These are phyloP conservation scores for Sardinella longiceps DNA, from an alignment of 2,797 vertebrate genomes.

Conservation along the genomic window DNA sequence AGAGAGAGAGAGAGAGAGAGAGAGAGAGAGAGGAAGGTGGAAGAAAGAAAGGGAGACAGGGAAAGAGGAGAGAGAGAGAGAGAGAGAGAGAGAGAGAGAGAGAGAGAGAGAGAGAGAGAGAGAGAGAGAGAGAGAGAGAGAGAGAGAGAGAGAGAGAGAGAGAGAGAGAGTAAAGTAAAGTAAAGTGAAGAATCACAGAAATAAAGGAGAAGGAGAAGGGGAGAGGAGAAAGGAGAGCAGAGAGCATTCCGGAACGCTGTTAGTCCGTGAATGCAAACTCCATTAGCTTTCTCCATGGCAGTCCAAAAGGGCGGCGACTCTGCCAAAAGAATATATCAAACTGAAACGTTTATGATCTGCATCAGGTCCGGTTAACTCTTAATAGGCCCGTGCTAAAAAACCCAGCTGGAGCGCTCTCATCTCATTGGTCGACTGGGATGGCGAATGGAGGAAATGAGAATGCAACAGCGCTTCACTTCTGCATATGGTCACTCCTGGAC, in stretches of 20 bases:
- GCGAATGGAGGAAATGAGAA: background rate
- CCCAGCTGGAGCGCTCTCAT: background rate
- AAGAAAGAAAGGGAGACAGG: background rate
- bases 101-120: no score
- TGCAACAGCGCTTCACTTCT: background rate
- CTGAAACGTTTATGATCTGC: slow-evolving; percentile 23
- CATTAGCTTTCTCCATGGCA: background rate
- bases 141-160: background rate
- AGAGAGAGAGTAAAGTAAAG: background rate
- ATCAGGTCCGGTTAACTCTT: slow-evolving; percentile 24
- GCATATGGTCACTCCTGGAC: background rate
- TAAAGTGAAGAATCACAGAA: background rate
- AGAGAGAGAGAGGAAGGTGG: background rate
- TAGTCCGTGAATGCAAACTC: slow-evolving; percentile 32
- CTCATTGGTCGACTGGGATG: background rate
- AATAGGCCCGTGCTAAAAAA: background rate
- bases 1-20: no score
- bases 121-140: no score
- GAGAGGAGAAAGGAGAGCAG: background rate
- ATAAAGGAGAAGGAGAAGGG: background rate
- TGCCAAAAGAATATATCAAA: slow-evolving; percentile 11
- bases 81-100: background rate
- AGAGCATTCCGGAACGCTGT: slow-evolving; percentile 34
- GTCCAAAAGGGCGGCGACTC: background rate
- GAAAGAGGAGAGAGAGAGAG: background rate